Base-by-base conservation (phyloP, 1,140 invertebrate genomes). In the Parasteatoda tepidariorum region DNA sequence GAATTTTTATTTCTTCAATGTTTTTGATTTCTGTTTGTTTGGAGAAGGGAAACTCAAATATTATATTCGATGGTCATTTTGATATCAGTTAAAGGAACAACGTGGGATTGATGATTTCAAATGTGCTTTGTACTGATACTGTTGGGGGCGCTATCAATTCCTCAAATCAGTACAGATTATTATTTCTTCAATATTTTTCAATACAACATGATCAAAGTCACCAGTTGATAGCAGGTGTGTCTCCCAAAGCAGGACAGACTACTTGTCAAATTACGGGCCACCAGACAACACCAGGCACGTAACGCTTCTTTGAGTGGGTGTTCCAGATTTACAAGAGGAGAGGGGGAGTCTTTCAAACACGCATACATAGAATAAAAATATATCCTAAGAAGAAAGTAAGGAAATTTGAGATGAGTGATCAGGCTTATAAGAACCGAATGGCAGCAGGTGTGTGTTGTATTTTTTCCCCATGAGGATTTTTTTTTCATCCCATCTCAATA, bases 251-350 rank as follows among this genome's bases (percentile, higher is more conserved):
- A 48, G 38, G 38, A 48, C 38, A 48, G 18, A 18, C 38, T 4
- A 48, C 38, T 48, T 48, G 38, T 9, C 38, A 18, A 48, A 18
- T 48, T 48, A 48, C 38, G 38, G 38, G 38, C 38, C 57, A n/a
- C 57, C 57, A 59, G 6, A 59, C 57, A 59, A 59, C 24, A 9
- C 24, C 7, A 7, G 18, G 57, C 57, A 26, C 57, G 24, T 59
- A 59, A 59, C 57, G 57, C 57, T 59, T 59, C n/a, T 59, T 59
- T 59, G 57, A 59, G 57, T 59, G 57, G 57, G 57, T 22, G 57
- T 59, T 22, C 57, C 18, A 59, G 57, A 59, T 59, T 59, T 26
- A n/a, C 57, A n/a, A n/a, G 15, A 59, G 24, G 9, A 59, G 24
- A 59, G 24, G 18, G 24, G 57, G n/a, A 22, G 24, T 59, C 24